These are phyloP conservation scores for Drosophila flavopinicola DNA, from an alignment of 2,888 invertebrate species.

Conservation along the genomic window DNA sequence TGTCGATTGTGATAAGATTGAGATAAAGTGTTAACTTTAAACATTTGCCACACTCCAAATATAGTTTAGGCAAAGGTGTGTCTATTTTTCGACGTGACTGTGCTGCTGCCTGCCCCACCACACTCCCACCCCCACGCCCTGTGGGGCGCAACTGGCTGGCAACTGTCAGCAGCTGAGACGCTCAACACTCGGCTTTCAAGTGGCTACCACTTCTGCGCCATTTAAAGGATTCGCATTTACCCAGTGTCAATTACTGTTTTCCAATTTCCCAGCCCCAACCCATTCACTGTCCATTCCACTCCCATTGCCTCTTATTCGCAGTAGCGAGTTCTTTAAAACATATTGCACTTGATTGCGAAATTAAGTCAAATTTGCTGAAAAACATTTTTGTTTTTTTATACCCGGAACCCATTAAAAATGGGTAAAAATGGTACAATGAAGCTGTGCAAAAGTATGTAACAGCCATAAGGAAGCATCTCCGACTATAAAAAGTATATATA, in stretches of 20 bases:
- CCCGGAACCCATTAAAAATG: no score
- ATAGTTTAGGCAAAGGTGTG: conserved; percentile 38
- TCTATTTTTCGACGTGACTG: conserved; percentile 42
- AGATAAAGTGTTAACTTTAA: conserved; percentile 42
- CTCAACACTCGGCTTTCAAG: no score
- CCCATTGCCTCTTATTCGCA: neutral
- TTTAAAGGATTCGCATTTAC: conserved; percentile 67
- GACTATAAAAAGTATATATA: no score
- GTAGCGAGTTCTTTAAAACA: neutral
- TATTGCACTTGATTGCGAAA: conserved; percentile 41
- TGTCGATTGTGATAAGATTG: conserved; percentile 51
- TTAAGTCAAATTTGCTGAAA: conserved; percentile 41
- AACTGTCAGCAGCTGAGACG: conserved; percentile 22
- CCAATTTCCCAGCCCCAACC: conserved; percentile 15
- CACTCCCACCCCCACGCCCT: neutral
- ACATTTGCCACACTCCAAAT: conserved; percentile 27
- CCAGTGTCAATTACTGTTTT: conserved; percentile 56
- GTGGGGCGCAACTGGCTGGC: neutral
- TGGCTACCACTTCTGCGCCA: conserved; percentile 44
- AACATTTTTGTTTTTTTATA: no score
- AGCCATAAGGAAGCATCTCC: no score
- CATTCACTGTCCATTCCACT: neutral
- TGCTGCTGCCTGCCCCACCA: no score
- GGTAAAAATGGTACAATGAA: no score
- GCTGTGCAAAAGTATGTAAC: no score